These are phyloP conservation scores for Protonibea diacanthus DNA, from an alignment of 2,797 vertebrate genomes.

Conservation along the genomic window DNA sequence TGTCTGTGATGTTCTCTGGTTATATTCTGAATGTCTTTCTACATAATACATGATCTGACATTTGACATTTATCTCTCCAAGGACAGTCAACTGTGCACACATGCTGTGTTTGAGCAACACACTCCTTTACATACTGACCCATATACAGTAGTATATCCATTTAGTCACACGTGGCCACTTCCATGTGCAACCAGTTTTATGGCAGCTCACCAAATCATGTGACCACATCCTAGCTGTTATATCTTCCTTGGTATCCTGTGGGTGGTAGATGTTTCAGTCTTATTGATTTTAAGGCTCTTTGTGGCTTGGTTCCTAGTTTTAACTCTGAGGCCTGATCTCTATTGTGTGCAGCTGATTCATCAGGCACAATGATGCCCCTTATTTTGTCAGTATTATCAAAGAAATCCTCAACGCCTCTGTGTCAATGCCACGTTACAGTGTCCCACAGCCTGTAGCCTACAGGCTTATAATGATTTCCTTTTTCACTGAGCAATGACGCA, in stretches of 20 bases:
- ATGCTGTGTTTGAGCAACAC: not conserved
- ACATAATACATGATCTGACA: not conserved
- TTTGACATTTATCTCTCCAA: not conserved
- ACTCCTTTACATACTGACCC: not conserved
- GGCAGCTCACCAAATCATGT: not conserved
- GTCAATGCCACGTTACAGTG: not conserved
- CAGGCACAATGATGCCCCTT: not conserved
- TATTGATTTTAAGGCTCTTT: not conserved
- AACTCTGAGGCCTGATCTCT: not conserved
- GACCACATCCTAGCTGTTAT: not conserved
- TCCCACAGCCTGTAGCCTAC: not conserved
- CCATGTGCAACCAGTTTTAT: not conserved
- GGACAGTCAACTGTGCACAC: not conserved
- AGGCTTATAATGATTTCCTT: not conserved
- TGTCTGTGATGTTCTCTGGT: not conserved
- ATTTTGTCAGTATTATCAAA: constrained; percentile 1
- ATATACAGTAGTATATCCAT: not conserved
- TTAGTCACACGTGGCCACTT: not conserved
- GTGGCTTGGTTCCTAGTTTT: not conserved
- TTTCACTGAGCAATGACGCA: not conserved
- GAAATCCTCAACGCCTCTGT: not conserved
- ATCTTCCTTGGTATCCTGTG: not conserved
- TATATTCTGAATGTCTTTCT: not conserved
- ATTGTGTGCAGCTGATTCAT: constrained; percentile 3
- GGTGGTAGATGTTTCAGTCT: not conserved